phyloP scores from a whole-genome alignment of 2,888 invertebrate species.

The Drosophila koepferae region DNA sequence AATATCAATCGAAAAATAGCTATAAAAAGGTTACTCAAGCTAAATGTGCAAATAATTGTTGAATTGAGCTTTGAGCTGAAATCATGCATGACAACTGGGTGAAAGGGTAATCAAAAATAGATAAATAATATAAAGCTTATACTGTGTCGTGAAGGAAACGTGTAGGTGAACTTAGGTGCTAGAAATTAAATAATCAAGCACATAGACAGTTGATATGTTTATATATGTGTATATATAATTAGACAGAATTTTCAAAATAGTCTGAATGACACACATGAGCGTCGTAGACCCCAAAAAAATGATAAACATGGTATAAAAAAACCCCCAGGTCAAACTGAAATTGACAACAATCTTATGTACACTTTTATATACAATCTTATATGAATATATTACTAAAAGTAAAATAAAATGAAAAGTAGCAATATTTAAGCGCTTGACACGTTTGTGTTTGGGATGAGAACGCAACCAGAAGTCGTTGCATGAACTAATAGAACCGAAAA shows the following conservation, averaged over 20 bases:
- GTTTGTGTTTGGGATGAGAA: conserved; percentile 63
- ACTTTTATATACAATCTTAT: too few relatives aligned
- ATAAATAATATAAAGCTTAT: background rate
- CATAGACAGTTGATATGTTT: background rate
- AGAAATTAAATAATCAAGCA: background rate
- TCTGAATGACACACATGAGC: background rate
- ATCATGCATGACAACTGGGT: background rate
- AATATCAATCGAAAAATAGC: background rate
- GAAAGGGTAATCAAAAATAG: background rate
- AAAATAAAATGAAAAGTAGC: conserved; percentile 3
- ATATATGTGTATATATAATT: background rate
- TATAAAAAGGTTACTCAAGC: conserved; percentile 40
- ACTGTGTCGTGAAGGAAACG: background rate
- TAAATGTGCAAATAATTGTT: background rate
- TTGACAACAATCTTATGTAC: background rate
- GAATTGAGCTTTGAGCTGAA: background rate
- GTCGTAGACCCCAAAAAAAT: background rate
- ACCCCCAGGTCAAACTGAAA: background rate
- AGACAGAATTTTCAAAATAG: background rate
- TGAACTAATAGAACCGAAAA: conserved; percentile 1
- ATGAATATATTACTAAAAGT: too few relatives aligned
- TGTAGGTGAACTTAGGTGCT: background rate
- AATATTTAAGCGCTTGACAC: conserved; percentile 54
- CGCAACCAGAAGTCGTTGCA: conserved; percentile 67
- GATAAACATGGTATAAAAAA: background rate